Evolutionary conservation across 2,888 invertebrate species (phyloP), one percentile per base, ranked within the genome.

Genomic region (Neoascia interrupta): DNA sequence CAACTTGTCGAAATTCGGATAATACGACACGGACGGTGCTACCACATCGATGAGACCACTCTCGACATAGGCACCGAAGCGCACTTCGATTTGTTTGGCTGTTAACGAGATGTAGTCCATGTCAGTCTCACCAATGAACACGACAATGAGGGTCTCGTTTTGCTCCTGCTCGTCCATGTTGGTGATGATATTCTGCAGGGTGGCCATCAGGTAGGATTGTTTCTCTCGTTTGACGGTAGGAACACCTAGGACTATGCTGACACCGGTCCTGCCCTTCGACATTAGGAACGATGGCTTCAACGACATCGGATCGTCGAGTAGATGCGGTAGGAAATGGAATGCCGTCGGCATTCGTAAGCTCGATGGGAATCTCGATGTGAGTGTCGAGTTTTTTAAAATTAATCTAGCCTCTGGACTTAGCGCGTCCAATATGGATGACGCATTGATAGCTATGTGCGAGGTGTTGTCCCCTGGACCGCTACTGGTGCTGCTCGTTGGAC

Each of bases 201-300:
- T 97, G 19, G 94, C 91, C 88, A 96, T 90, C 34, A 98, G 90
- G 88, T 98, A 98, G 82, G 92, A 94, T 85, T 97, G 96, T 83
- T 95, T 95, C 81, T 96, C 95, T 37, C 98, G 90, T 83, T 93
- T 94, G 4, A 98, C 97, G 0, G 97, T 97, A 0, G 97, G 97
- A 75, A 98, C 84, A 31, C 89, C 98, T 47, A 97, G 90, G 0
- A 97, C 95, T 74, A 97, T 91, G 49, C 95, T 94, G 0, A 94
- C 95, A 81, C 94, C 94, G 5, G 91, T 90, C 64, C 95, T 91
- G 1, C 93, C 93, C 80, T 92, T 93, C 26, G 94, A 94, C 87
- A 96, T 90, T 83, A 94, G 91, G 87, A 93, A 94, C 6, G 94
- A 94, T 1, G 97, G 95, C 64, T 93, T 91, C 61, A 97, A 89